Evolutionary conservation across 1,140 invertebrate species (phyloP).

Genomic region (Papilio glaucus): DNA sequence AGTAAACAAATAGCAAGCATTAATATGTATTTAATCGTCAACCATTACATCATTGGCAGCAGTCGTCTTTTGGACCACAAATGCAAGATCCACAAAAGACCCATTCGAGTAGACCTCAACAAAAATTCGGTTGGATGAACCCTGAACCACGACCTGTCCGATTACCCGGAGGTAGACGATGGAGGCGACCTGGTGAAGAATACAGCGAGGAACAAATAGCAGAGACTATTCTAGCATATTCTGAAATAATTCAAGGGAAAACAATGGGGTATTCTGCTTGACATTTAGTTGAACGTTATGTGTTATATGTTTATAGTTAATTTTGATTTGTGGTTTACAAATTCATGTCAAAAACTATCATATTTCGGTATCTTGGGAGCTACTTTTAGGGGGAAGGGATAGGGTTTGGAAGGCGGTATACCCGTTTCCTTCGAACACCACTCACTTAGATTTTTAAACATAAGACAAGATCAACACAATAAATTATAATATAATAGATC

Average conservation of each 20-base stretch:
- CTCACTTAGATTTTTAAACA: no score
- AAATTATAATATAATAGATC: no score
- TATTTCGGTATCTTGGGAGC: no score
- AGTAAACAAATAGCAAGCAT: no score
- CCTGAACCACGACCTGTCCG: slow-evolving; percentile 85
- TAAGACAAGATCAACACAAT: no score
- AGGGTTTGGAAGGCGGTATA: no score
- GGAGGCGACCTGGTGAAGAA: slow-evolving; percentile 90
- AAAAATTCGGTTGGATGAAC: slow-evolving; percentile 82
- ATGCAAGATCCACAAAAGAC: neutral
- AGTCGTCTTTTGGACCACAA: neutral
- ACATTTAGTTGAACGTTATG: neutral
- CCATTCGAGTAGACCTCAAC: slow-evolving; percentile 73
- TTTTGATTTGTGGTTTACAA: neutral
- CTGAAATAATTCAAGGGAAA: slow-evolving; percentile 90
- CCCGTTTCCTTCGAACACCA: no score
- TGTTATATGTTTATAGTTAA: no score
- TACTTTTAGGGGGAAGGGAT: no score
- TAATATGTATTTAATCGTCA: neutral
- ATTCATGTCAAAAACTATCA: neutral
- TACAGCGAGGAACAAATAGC: slow-evolving; percentile 91
- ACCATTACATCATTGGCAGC: neutral
- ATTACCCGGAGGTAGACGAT: slow-evolving; percentile 88
- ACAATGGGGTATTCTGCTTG: slow-evolving; percentile 87
- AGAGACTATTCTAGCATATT: slow-evolving; percentile 89